Evolutionary conservation across 2,113 vertebrate species (phyloP), one percentile per base, ranked within the genome.

Genomic region (Alosa alosa): DNA sequence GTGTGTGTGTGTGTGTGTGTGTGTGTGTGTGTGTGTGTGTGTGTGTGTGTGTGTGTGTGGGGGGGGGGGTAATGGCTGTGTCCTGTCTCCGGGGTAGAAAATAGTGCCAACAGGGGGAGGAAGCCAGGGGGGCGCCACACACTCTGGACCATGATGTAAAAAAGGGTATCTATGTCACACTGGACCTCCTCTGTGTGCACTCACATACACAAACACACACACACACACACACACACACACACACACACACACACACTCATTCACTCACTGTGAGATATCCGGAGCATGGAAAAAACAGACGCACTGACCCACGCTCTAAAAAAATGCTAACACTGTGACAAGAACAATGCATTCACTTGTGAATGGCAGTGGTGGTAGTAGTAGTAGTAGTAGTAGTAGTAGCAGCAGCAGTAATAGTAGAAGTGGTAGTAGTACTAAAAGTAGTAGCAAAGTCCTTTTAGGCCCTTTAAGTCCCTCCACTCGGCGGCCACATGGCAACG

Each of bases 1-100:
- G 83, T 72, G 57, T 75, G n/a, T 72, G 20, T 83, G 46, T 83
- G 47, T 52, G 82, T 83, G 82, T 52, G 82, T 87, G 41, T 75
- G 60, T 75, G 60, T 87, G 68, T 84, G 50, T 84, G 36, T 11
- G 83, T 9, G 57, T 2, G 55, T 17, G 82, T 44, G n/a, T 78
- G 60, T 75, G 60, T 87, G 68, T 84, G 50, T 84, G 36, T 11
- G 83, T 9, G 57, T 2, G 55, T 17, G 82, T 44, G n/a, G 57
- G 50, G 31, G 83, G 39, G 52, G 20, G 39, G 85, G 25, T 81
- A 87, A 88, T 82, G 88, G 64, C 39, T 25, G 85, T 72, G 89
- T 94, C 92, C 92, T 92, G 90, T 92, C 91, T 93, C 88, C 88
- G 85, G 90, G 89, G 92, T 86, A 82, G 22, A 87, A 86, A 82